These are phyloP conservation scores for Pipa parva DNA, from an alignment of 2,113 vertebrate species.

Conservation along the genomic window DNA sequence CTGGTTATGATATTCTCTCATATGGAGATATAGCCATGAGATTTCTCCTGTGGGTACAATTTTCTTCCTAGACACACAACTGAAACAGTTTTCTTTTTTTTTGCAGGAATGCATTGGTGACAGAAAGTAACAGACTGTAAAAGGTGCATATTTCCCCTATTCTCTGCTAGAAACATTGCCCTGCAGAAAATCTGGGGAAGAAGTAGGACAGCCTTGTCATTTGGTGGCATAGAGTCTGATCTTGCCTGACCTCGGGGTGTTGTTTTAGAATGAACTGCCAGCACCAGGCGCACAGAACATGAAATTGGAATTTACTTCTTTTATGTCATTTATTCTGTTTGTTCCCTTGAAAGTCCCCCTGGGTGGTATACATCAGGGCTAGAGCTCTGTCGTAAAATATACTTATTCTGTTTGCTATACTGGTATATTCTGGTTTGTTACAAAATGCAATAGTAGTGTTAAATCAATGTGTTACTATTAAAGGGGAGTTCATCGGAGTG, in stretches of 20 bases:
- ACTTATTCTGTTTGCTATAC: not conserved
- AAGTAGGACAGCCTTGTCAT: conserved; percentile 47
- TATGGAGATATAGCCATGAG: conserved; percentile 47
- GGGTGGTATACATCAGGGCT: conserved; percentile 37
- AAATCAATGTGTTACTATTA: too few species aligned
- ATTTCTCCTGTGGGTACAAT: conserved; percentile 42
- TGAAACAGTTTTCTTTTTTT: conserved; percentile 1
- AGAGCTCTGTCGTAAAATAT: conserved; percentile 20
- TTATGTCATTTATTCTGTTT: conserved; percentile 40
- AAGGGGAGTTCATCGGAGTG: too few species aligned
- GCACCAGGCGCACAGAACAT: conserved; percentile 35
- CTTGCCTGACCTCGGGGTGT: conserved; percentile 9
- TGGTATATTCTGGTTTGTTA: conserved; percentile 7
- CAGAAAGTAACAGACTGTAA: conserved; percentile 39
- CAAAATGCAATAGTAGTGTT: conserved; percentile 12
- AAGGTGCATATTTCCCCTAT: conserved; percentile 28
- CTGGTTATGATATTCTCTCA: conserved; percentile 23
- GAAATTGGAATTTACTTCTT: conserved; percentile 29
- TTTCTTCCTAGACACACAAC: conserved; percentile 21
- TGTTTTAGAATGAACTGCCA: conserved; percentile 47
- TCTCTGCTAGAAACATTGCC: conserved; percentile 39
- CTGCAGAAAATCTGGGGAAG: conserved; percentile 37
- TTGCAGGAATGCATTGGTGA: conserved; percentile 40
- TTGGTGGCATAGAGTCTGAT: conserved; percentile 9
- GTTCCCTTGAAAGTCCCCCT: conserved; percentile 8